Evolutionary conservation across 2,113 vertebrate species (phyloP), one percentile per base, ranked within the genome.

Genomic region (Carettochelys insculpta): DNA sequence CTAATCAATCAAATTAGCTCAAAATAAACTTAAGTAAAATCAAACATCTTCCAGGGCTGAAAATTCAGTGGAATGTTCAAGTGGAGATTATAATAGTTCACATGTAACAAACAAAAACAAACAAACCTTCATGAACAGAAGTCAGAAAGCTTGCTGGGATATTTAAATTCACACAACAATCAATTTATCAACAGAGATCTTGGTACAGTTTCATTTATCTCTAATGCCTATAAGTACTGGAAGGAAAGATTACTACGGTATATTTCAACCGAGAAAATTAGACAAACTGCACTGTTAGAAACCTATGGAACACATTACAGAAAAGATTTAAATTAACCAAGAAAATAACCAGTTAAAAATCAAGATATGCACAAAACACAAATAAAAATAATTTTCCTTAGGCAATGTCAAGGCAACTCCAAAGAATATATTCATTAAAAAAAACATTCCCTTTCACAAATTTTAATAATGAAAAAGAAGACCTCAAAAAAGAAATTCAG

Each of bases 401-500:
- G 77, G 77, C 61, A 51, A 84, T 0, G 0, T 61, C 80, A 17
- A 53, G 85, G 79, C 90, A 91, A 85, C 29, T 73, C 34, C 75
- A 79, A n/a, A 80, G 65, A 81, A 79, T 34, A 19, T 2, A 1
- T 0, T 20, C 14, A 17, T 51, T 50, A 43, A 65, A 91, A 80
- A 13, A 91, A 80, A 13, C 25, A 81, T 38, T 3, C 20, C 11
- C 11, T 41, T 82, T 77, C 9, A 82, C 29, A 17, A 48, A 5
- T 77, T 68, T 43, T 45, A 25, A 61, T 50, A 81, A 56, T 1
- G 2, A n/a, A 76, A 48, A n/a, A 45, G 77, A 81, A 29, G 16
- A 20, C 75, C 58, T 79, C 91, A 93, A 94, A 86, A 85, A 81
- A 91, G 85, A 94, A 93, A 86, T 51, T 73, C n/a, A 88, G 88